Conservation (phyloP, 1,140 invertebrate genomes). For the Hyphantria cunea region DNA sequence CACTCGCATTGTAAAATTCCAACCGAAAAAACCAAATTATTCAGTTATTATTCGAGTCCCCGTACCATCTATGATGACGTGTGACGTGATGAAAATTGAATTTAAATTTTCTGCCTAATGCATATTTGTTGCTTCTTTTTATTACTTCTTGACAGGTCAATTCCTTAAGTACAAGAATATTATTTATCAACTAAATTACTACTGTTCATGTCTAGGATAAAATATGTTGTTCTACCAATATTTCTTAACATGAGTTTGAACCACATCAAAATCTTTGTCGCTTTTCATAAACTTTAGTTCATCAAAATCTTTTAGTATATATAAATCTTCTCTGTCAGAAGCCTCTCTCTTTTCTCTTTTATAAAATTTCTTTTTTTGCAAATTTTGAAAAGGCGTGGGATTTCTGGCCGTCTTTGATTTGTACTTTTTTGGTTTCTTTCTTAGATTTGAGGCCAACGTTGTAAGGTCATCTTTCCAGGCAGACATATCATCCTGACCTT, state of each 20-base stretch:
- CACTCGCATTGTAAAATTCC: too few species aligned
- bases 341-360: conserved; percentile 51
- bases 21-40: too few species aligned
- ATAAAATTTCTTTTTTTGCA: conserved; percentile 36
- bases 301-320: conserved; percentile 65
- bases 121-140: too few species aligned
- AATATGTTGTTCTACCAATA: conserved; percentile 46
- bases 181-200: too few species aligned
- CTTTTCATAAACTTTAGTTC: conserved; percentile 58
- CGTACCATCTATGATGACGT: too few species aligned
- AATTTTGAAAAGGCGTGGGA: conserved; percentile 62
- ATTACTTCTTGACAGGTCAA: too few species aligned
- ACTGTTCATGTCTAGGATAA: too few species aligned
- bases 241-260: conserved; percentile 55
- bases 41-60: too few species aligned
- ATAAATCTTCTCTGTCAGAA: conserved; percentile 42
- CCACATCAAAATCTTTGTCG: conserved; percentile 53
- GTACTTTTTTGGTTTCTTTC: conserved; percentile 48
- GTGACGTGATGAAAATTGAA: too few species aligned
- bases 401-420: conserved; percentile 51
- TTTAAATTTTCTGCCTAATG: too few species aligned
- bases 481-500: conserved; percentile 27
- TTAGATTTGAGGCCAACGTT: conserved; percentile 36
- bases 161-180: too few species aligned
- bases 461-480: conserved; percentile 36